Evolutionary conservation across 2,113 vertebrate genomes (phyloP), one percentile per base, ranked within the genome.

Genomic region (Tautogolabrus adspersus): DNA sequence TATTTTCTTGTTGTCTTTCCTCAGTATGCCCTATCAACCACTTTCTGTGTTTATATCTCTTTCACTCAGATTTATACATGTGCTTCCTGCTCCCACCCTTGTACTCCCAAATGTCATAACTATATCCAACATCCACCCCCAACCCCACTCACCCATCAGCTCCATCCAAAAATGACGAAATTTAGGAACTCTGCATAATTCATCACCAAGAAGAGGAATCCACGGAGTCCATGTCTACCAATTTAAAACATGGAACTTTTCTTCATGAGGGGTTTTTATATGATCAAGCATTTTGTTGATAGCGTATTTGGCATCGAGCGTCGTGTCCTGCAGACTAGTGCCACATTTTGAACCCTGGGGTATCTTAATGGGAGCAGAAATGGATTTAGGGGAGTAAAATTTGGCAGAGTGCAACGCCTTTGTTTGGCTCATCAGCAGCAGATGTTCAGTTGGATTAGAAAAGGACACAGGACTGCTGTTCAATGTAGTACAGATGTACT

Each of bases 401-500:
- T 78, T 89, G 88, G 86, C 87, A 71, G 82, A 66, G 81, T 57
- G 69, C 62, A 22, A 66, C 18, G 74, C 74, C 71, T 90, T 93
- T 93, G 86, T 92, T 89, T 90, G 87, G 86, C 83, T 91, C 87
- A 86, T 89, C 87, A 83, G 79, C 90, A 82, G 90, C 90, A 92
- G 90, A 91, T 92, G 92, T 91, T 85, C 76, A 84, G 84, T 79
- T 89, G 88, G 83, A 92, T 79, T 81, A 77, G 79, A 74, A 79
- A 73, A 71, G 87, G 86, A 89, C 69, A 79, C 72, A 58, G 60
- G 63, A 85, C 87, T 88, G 88, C 79, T 81, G 84, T 83, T 91
- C 77, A 89, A 87, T 89, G 85, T 87, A 87, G 82, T 84, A 81
- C 92, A 93, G 92, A 93, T 93, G 92, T 89, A 90, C 68, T 90